Evolutionary conservation across 2,888 invertebrate species (phyloP), one percentile per base, ranked within the genome.

Genomic region (Quadroppia sp.): DNA sequence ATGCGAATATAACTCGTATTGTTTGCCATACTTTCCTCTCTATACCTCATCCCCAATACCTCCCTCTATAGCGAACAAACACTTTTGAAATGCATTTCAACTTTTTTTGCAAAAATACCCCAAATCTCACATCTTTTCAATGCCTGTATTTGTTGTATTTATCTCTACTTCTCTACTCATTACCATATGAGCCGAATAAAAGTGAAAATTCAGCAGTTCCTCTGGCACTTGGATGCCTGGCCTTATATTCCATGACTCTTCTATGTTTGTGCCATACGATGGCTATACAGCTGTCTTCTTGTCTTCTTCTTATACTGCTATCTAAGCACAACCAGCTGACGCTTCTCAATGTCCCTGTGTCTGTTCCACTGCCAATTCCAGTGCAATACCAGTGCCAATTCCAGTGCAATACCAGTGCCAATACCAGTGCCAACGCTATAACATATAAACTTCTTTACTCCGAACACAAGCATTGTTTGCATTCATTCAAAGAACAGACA

Each of bases 271-370:
- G 20, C 15, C n/a, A 17, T 50, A 17, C 20, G 4, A 25, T 3
- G 3, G 45, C 45, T 11, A 9, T 61, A 32, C 61, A 61, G 61
- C 61, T 61, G 61, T 61, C 61, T 61, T 61, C 61, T 30, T 61
- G 61, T 61, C 61, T 56, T 56, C 56, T 56, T 56, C 56, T 61
- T 61, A 28, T 61, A 61, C 61, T 61, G 30, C 61, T 61, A 15
- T 61, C n/a, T 61, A 61, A 61, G 61, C 61, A 61, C 17, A 61
- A 61, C 23, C 61, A 61, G 61, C 61, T 61, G 61, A 61, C 61
- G 61, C 61, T 61, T 61, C 32, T 61, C 61, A 32, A 61, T 61
- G 61, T 61, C 61, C 32, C 17, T 59, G 7, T 59, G 15, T n/a
- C n/a, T n/a, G n/a, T n/a, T n/a, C 17, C 20, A 50, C 4, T n/a